Evolutionary conservation across 2,888 invertebrate species (phyloP), one percentile per base, ranked within the genome.

Genomic region (Drosophila kambysellisi): DNA sequence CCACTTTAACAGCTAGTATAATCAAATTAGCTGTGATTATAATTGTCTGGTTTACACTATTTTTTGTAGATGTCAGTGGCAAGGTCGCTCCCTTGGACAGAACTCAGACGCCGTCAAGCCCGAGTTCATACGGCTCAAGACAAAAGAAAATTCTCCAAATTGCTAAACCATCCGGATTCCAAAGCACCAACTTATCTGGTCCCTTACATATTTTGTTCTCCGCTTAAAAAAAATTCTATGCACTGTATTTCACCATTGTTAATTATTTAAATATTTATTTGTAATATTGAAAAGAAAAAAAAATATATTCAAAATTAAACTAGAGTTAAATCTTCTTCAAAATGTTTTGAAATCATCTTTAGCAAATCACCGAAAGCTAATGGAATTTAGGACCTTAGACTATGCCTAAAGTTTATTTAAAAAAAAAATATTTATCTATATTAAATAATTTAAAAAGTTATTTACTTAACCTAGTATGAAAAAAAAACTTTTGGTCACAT

Each of bases 11-110:
- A 39, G 15, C 50, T 25, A 29, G 46, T 33, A n/a, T 68, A 73
- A 76, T 77, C 69, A 68, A 77, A 73, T 77, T 77, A 73, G 64
- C 53, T 30, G 57, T 39, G 73, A 68, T 73, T 76, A 76, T 76
- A 61, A 64, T 60, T 57, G 50, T 29, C 48, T 33, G 9, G 12
- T 11, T 43, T 25, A 46, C 56, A 66, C 48, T 29, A 32, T 46
- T 17, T 25, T 17, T 43, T 43, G 35, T 15, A 7, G 46, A 29
- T 17, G 50, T 29, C 25, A 6, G 5, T 9, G 17, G 2, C 60
- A 37, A 65, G 73, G 73, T 52, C 56, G 12, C 33, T 5, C 7
- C 4, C 39, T 56, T 41, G 56, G 39, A 17, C 7, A 46, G 46
- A 25, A 46, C 46, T 2, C 0, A 15, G 25, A 25, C 46, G 4